Evolutionary conservation across 92 coral and sea anemone species (phyloP).

Genomic region (Porites divaricata): DNA sequence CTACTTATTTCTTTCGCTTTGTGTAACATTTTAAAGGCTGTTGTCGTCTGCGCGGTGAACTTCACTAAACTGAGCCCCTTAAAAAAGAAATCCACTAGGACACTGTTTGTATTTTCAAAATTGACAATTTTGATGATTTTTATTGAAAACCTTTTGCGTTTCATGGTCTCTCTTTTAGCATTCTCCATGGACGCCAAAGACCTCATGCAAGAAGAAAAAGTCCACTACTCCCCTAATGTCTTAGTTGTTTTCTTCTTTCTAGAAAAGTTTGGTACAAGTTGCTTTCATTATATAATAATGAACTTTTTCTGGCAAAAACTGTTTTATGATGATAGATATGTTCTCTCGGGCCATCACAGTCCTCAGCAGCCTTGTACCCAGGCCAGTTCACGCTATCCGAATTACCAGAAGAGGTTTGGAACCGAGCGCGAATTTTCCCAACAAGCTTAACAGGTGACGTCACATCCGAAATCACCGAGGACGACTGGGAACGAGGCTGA

Average conservation of each 20-base stretch:
- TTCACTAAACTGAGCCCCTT: neutral
- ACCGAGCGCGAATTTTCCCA: no score
- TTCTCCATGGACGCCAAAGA: neutral
- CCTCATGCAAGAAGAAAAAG: neutral
- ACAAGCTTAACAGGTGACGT: no score
- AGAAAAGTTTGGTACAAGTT: neutral
- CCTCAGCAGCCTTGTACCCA: neutral
- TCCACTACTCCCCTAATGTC: neutral
- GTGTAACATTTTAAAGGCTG: neutral
- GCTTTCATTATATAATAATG: neutral
- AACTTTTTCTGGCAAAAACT: neutral
- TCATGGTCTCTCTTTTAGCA: neutral
- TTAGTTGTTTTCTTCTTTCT: neutral
- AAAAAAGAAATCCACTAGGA: neutral
- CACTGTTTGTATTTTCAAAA: neutral
- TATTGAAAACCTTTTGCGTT: neutral
- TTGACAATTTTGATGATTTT: conserved; percentile 7
- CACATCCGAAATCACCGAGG: no score
- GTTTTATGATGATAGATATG: neutral
- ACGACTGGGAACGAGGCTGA: no score
- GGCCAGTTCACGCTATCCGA: no score
- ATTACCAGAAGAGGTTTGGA: no score
- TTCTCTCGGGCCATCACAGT: neutral
- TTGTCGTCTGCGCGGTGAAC: neutral
- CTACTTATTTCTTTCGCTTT: neutral